A percentile compares a stretch with the other conserved stretches of the same genome.
These are phyloP conservation scores for Tenrec ecaudatus DNA, from an alignment of 2,113 vertebrate genomes.

Conservation along the genomic window DNA sequence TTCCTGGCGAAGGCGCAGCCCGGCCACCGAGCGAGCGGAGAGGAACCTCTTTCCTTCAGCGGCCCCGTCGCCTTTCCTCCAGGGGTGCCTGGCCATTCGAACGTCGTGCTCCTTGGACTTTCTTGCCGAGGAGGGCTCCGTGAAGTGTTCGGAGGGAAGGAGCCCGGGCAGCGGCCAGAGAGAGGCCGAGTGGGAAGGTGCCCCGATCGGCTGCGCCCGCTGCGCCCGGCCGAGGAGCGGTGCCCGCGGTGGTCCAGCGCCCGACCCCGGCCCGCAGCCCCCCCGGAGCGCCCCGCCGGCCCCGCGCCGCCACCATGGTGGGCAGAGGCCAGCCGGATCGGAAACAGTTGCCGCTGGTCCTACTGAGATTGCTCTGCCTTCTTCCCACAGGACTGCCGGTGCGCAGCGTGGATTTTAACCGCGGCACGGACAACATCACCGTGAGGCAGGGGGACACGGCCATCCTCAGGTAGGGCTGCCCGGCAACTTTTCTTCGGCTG, in stretches of 20 bases:
- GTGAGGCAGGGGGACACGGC: slow-evolving; percentile 99
- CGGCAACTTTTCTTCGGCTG: slow-evolving; percentile 74
- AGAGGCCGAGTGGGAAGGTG: slow-evolving; percentile 61
- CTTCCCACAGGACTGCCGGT: slow-evolving; percentile 99
- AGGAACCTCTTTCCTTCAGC: slow-evolving; percentile 40
- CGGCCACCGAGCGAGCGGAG: slow-evolving; percentile 63
- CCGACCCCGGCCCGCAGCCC: slow-evolving; percentile 49
- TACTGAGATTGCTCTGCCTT: slow-evolving; percentile 99
- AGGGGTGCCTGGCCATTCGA: slow-evolving; percentile 57
- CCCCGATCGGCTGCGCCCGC: slow-evolving; percentile 27
- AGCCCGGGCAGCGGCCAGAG: slow-evolving; percentile 27
- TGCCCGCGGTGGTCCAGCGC: slow-evolving; percentile 57
- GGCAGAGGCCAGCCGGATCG: slow-evolving; percentile 93
- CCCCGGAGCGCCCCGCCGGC: no score
- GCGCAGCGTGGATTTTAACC: slow-evolving; percentile 98
- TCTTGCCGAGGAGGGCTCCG: slow-evolving; percentile 58
- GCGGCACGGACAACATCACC: slow-evolving; percentile 99
- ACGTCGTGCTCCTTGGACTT: slow-evolving; percentile 72
- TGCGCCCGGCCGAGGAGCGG: slow-evolving; percentile 26
- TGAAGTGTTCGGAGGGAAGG: slow-evolving; percentile 69
- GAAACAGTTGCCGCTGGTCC: slow-evolving; percentile 95
- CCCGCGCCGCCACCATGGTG: slow-evolving; percentile 89
- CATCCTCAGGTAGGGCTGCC: slow-evolving; percentile 95
- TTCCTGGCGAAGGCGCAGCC: slow-evolving; percentile 81
- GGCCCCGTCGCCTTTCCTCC: slow-evolving; percentile 64